These are phyloP conservation scores for Phyllotreta cruciferae DNA, from an alignment of 2,888 invertebrate genomes.

Conservation along the genomic window DNA sequence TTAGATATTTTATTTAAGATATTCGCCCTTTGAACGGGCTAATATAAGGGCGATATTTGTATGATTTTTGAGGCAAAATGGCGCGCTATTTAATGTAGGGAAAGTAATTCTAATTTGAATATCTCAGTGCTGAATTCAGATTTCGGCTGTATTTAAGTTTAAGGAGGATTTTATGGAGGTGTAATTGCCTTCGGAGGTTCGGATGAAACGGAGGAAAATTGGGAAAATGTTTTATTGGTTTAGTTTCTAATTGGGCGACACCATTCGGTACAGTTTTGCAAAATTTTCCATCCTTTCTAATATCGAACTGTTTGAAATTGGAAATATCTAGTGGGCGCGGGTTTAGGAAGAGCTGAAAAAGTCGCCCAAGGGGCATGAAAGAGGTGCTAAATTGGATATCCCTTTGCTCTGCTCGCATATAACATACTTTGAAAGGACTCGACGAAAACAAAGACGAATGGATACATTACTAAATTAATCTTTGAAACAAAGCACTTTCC, in stretches of 20 bases:
- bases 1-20: conserved; percentile 56
- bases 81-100: conserved; percentile 59
- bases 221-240: conserved; percentile 43
- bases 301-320: not conserved
- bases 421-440: conserved; percentile 45
- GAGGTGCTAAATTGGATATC: conserved; percentile 43
- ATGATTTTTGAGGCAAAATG: conserved; percentile 57
- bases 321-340: conserved; percentile 18
- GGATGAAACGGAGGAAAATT: conserved; percentile 38
- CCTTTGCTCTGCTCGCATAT: conserved; percentile 36
- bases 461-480: conserved; percentile 60
- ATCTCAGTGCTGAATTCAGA: conserved; percentile 56
- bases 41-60: conserved; percentile 54
- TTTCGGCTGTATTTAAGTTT: conserved; percentile 57
- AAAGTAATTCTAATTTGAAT: conserved; percentile 59
- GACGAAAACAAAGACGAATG: conserved; percentile 58
- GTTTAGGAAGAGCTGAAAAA: conserved; percentile 21
- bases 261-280: conserved; percentile 5
- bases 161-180: conserved; percentile 55
- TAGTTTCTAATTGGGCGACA: conserved; percentile 12
- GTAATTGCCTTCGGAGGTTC: conserved; percentile 44
- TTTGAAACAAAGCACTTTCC: conserved; percentile 59
- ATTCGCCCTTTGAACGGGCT: conserved; percentile 50
- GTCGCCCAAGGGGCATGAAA: conserved; percentile 37
- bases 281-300: not conserved